Base-by-base conservation (phyloP, 2,888 invertebrate genomes). In the Mythimna vitellina region DNA sequence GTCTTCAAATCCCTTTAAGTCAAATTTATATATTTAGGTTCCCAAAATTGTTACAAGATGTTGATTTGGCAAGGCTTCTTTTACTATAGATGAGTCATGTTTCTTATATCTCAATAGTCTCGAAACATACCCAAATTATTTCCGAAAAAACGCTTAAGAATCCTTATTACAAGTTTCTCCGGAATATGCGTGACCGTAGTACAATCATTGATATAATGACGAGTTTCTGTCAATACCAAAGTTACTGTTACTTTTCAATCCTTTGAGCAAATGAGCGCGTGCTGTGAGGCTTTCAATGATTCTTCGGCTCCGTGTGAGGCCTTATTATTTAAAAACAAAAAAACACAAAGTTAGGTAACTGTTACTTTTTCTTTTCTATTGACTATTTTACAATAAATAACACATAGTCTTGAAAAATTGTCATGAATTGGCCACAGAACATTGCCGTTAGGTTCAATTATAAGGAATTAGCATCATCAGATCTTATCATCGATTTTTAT, bases 211-310 rank as follows among this genome's bases (percentile, higher is more conserved):
- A 8, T 46, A n/a, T 57, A 42, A 53, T 46, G 32, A 42, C 9
- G 8, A 60, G 29, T 58, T 53, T 56, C 58, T 61, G 76, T 65
- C 42, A 61, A 76, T 76, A 68, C 46, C 65, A 46, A 53, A 56
- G 57, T 61, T 22, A 81, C 81, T 38, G 57, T 81, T 78, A 62
- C 58, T 75, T 66, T 74, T 63, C 46, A 65, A 68, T 32, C 7
- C 53, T 69, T 69, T 56, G 46, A 70, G n/a, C 71, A 63, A 64
- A 60, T 49, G 80, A 38, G 57, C 76, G 32, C 80, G 66, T 74
- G 76, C 75, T 73, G 58, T 54, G 69, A 65, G 14, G 58, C 20
- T 70, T 65, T 68, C 65, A 68, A 64, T 64, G 62, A 69, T 73
- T 79, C 62, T 58, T 67, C 3, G 6, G 10, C 29, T 58, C 61